phyloP scores from a whole-genome alignment of 2,113 vertebrate genomes.

The Myanophis thanlyinensis region DNA sequence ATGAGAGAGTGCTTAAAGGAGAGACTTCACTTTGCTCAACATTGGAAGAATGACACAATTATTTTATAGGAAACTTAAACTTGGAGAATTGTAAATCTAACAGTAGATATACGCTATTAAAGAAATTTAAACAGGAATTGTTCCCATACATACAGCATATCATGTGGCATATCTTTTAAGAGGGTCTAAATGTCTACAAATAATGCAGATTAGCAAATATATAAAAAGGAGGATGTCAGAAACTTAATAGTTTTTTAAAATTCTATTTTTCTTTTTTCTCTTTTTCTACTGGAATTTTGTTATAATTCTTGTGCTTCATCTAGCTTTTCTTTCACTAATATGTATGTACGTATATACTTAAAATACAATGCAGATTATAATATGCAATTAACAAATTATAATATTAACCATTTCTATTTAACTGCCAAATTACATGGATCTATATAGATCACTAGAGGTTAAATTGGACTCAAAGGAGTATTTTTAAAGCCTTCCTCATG shows the following conservation, averaged over 20 bases:
- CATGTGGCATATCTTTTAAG: not conserved
- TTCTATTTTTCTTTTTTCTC: not conserved
- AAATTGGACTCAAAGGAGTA: not conserved
- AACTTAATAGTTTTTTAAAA: not conserved
- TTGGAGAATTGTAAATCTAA: not conserved
- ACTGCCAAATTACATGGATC: not conserved
- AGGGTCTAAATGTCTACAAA: not conserved
- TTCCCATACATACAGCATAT: not conserved
- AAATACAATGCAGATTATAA: not conserved
- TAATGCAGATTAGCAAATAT: not conserved
- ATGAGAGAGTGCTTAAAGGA: not conserved
- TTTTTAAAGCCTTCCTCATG: not conserved
- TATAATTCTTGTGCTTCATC: not conserved
- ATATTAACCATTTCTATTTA: not conserved
- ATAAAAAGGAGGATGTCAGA: not conserved
- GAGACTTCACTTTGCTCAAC: not conserved
- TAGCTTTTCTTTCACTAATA: not conserved
- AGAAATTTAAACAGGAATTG: not conserved
- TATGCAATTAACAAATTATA: not conserved
- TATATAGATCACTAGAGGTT: not conserved
- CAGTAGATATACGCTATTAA: not conserved
- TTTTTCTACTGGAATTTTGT: not conserved
- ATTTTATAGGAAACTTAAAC: not conserved
- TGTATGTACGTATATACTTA: not conserved
- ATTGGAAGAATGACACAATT: not conserved